These are phyloP conservation scores for Hyaena hyaena DNA, from an alignment of 2,113 vertebrate species.

Conservation along the genomic window DNA sequence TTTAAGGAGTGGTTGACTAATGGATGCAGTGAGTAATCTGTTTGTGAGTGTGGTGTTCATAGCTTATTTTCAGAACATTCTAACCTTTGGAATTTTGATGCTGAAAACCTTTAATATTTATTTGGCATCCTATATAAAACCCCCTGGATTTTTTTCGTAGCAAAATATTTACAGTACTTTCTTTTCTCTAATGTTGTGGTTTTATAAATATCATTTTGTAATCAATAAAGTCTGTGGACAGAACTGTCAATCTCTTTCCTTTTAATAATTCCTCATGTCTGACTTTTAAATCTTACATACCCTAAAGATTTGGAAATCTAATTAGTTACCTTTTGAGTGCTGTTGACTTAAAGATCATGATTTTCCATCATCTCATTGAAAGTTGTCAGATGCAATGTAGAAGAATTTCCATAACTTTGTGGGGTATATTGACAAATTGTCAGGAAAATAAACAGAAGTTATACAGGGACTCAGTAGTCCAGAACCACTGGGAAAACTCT, in stretches of 20 bases:
- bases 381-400: constrained; percentile 60
- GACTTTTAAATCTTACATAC: constrained; percentile 69
- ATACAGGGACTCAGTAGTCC: not conserved
- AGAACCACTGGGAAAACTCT: not conserved
- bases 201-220: constrained; percentile 59
- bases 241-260: constrained; percentile 72
- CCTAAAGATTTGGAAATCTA: constrained; percentile 73
- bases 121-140: not conserved
- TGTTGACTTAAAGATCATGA: constrained; percentile 71
- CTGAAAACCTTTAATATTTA: constrained; percentile 30
- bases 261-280: constrained; percentile 68
- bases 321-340: constrained; percentile 71
- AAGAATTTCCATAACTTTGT: constrained; percentile 54
- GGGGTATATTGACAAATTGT: constrained; percentile 46
- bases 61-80: constrained; percentile 5
- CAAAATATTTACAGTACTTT: constrained; percentile 35
- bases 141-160: constrained; percentile 7
- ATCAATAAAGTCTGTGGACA: constrained; percentile 70
- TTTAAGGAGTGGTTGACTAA: constrained; percentile 19
- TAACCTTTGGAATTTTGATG: not conserved
- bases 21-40: not conserved
- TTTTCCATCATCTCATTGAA: constrained; percentile 58
- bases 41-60: not conserved
- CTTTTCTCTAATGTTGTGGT: not conserved
- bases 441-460: constrained; percentile 6